Evolutionary conservation across 2,797 vertebrate species (phyloP).

Genomic region (Microchirus variegatus): DNA sequence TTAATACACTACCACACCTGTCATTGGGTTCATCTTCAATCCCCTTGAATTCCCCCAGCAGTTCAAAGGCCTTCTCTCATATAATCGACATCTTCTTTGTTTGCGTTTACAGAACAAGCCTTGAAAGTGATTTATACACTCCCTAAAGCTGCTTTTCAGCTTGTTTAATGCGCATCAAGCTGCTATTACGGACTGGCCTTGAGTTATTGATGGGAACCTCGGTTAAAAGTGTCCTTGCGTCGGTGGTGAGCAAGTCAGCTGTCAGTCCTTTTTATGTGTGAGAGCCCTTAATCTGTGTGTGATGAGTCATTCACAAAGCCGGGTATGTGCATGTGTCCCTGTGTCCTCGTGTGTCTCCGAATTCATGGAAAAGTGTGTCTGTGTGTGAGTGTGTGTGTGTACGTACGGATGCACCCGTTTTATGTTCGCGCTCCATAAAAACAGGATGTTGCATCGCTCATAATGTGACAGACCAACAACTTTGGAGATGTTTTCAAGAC

Average conservation of each 20-base stretch:
- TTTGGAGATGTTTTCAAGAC: not conserved
- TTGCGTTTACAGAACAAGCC: slow-evolving; percentile 39
- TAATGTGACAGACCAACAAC: slow-evolving; percentile 5
- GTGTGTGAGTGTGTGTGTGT: not conserved
- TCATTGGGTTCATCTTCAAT: slow-evolving; percentile 40
- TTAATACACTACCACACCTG: slow-evolving; percentile 9
- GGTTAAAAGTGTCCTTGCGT: slow-evolving; percentile 54
- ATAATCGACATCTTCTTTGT: slow-evolving; percentile 28
- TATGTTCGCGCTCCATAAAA: slow-evolving; percentile 18
- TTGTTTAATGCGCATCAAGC: slow-evolving; percentile 58
- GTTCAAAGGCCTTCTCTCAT: slow-evolving; percentile 41
- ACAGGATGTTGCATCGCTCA: slow-evolving; percentile 24
- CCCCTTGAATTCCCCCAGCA: slow-evolving; percentile 16
- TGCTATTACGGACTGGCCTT: slow-evolving; percentile 57
- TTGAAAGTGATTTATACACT: slow-evolving; percentile 54
- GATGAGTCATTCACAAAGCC: slow-evolving; percentile 26
- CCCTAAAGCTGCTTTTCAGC: slow-evolving; percentile 37
- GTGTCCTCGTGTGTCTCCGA: not conserved
- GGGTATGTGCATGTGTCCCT: not conserved
- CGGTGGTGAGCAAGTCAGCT: slow-evolving; percentile 38
- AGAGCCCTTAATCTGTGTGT: slow-evolving; percentile 29
- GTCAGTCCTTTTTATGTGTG: slow-evolving; percentile 28
- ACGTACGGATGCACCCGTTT: not conserved
- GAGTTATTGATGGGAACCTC: slow-evolving; percentile 57
- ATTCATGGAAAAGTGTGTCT: slow-evolving; percentile 5